Conservation (phyloP, 1,140 invertebrate species). For the Heliconius eleuchia region DNA sequence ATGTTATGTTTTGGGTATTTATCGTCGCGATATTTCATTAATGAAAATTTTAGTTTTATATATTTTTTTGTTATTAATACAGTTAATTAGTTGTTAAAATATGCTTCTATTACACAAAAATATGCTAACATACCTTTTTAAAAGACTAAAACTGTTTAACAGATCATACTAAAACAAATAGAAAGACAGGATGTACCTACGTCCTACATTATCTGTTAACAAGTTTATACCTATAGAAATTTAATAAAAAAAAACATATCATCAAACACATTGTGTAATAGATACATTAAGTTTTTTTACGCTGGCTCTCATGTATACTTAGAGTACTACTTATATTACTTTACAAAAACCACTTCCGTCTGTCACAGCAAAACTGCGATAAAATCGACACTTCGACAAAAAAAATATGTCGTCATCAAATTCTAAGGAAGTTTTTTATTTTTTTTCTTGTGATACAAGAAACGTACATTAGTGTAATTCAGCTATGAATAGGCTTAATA, state of each 20-base stretch:
- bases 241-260: too few relatives aligned
- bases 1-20: too few relatives aligned
- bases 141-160: too few relatives aligned
- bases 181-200: background rate
- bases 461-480: constrained; percentile 38
- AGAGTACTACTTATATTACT: background rate
- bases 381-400: background rate
- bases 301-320: background rate
- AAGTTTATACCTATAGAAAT: background rate
- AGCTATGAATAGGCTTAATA: constrained; percentile 44
- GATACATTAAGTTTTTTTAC: background rate
- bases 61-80: too few relatives aligned
- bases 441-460: constrained; percentile 12
- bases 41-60: too few relatives aligned
- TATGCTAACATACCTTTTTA: too few relatives aligned
- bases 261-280: background rate
- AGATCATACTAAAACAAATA: background rate
- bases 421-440: background rate
- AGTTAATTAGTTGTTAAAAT: too few relatives aligned
- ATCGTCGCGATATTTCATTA: too few relatives aligned
- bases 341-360: background rate
- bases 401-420: constrained; percentile 6
- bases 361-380: constrained; percentile 9
- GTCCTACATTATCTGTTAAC: background rate
- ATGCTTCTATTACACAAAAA: too few relatives aligned